Evolutionary conservation across 2,113 vertebrate genomes (phyloP).

Genomic region (Poeciliopsis retropinna): DNA sequence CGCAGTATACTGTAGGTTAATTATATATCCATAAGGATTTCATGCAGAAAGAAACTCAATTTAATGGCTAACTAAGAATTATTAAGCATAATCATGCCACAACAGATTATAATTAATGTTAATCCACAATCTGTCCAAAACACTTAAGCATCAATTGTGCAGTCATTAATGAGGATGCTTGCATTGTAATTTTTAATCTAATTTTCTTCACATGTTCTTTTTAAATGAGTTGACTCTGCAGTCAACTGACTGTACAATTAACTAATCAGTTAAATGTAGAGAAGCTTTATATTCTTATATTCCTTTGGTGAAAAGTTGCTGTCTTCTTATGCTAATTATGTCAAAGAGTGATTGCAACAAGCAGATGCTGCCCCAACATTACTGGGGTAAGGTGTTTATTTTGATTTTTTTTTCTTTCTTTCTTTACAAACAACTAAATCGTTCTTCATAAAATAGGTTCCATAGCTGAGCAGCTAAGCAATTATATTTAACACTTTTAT

Average conservation of each 20-base stretch:
- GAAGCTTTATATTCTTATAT: conserved; percentile 8
- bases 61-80: conserved; percentile 46
- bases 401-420: too few species aligned
- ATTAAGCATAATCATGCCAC: conserved; percentile 62
- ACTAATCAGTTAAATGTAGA: conserved; percentile 35
- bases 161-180: conserved; percentile 40
- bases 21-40: conserved; percentile 54
- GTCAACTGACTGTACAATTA: too few species aligned
- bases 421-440: too few species aligned
- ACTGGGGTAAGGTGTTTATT: background rate
- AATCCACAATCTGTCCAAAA: conserved; percentile 49
- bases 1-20: conserved; percentile 48
- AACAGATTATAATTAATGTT: conserved; percentile 45
- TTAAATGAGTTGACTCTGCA: conserved; percentile 29
- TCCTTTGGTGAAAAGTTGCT: conserved; percentile 24
- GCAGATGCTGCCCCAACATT: background rate
- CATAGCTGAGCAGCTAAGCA: too few species aligned
- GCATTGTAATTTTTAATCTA: conserved; percentile 31
- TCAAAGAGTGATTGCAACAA: conserved; percentile 37
- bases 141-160: conserved; percentile 49
- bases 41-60: conserved; percentile 32
- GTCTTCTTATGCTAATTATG: conserved; percentile 27
- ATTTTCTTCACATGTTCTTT: conserved; percentile 14
- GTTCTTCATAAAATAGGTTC: too few species aligned
- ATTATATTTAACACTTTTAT: too few species aligned